These are phyloP conservation scores for Myotis yumanensis DNA, from an alignment of 2,113 vertebrate species.

Conservation along the genomic window DNA sequence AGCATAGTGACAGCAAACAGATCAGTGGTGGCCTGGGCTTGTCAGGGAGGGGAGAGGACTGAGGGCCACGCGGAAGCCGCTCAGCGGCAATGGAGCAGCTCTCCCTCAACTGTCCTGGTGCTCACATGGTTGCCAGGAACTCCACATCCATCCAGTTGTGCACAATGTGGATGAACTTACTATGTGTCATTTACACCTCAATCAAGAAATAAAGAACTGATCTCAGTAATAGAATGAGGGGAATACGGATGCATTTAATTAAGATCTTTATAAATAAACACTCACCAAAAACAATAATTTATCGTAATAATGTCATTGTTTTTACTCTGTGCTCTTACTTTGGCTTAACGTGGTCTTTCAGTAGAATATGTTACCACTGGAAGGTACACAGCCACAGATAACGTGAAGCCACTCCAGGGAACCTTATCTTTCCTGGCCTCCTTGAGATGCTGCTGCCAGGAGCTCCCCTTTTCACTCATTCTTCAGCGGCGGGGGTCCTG, in stretches of 20 bases:
- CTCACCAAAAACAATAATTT: neutral
- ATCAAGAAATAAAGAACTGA: neutral
- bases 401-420: neutral
- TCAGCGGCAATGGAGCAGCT: too few relatives aligned
- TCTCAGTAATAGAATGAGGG: neutral
- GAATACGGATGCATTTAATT: neutral
- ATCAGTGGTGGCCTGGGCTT: neutral
- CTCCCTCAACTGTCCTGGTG: neutral
- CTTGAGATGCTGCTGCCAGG: constrained; percentile 31
- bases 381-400: neutral
- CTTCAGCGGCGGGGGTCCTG: neutral
- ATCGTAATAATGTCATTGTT: neutral
- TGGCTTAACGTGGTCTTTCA: neutral
- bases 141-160: neutral
- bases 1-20: neutral
- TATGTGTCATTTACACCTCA: neutral
- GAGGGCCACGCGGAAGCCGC: neutral
- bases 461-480: neutral
- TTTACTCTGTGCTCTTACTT: neutral
- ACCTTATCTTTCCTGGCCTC: neutral
- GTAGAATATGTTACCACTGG: neutral
- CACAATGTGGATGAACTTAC: neutral
- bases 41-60: neutral
- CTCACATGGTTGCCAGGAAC: neutral
- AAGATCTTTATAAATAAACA: neutral